Conservation (phyloP, 2,888 invertebrate genomes). For the Drosophila eohydei region DNA sequence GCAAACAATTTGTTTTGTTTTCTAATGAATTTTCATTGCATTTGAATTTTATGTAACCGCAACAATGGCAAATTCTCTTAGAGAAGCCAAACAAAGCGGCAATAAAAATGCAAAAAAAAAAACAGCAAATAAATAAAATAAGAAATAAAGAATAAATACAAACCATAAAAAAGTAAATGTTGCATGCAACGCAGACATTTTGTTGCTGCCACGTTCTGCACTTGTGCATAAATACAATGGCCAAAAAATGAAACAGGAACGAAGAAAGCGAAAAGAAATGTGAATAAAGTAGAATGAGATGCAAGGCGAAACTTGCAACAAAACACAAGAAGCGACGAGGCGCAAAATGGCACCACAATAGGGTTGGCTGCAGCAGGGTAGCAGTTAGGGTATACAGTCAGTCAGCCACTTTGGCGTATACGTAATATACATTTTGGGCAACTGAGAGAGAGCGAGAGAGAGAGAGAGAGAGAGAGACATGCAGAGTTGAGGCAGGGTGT, state of each 20-base stretch:
- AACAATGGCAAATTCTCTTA: constrained; percentile 45
- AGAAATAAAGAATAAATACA: constrained; percentile 17
- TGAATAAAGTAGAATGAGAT: constrained; percentile 65
- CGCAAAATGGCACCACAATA: not conserved
- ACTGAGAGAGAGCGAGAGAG: not conserved
- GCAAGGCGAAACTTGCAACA: constrained; percentile 56
- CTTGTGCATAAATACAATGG: constrained; percentile 75
- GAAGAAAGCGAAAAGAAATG: constrained; percentile 29
- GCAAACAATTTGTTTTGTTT: constrained; percentile 33
- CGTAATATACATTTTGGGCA: constrained; percentile 67
- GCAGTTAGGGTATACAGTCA: constrained; percentile 39
- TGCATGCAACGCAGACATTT: constrained; percentile 63
- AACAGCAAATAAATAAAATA: constrained; percentile 9
- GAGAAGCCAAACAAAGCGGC: constrained; percentile 41
- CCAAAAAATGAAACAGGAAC: constrained; percentile 17
- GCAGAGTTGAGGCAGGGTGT: not conserved
- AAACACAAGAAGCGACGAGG: constrained; percentile 32
- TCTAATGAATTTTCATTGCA: constrained; percentile 55
- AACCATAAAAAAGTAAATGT: constrained; percentile 41
- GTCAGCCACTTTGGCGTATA: constrained; percentile 72
- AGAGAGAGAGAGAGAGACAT: not conserved
- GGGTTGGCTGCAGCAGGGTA: not conserved
- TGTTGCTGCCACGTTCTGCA: constrained; percentile 68
- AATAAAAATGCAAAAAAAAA: constrained; percentile 18
- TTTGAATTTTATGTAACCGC: constrained; percentile 48